Conservation (phyloP, 2,113 vertebrate species). For the Chloropsis cyanopogon region DNA sequence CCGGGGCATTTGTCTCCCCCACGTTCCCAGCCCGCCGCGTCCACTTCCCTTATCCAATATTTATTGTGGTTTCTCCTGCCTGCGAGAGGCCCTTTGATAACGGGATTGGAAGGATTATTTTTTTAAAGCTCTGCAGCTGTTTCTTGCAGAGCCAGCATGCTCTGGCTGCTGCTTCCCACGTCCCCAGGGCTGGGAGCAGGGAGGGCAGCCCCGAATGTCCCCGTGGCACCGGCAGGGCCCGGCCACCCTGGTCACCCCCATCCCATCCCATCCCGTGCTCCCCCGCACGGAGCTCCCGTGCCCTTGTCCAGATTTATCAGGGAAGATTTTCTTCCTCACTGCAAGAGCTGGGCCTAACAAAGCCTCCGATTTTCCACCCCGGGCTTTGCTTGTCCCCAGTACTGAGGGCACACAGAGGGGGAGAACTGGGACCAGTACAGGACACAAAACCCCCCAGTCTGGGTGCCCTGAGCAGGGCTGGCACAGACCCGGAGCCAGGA, state of each 20-base stretch:
- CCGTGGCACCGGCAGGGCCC: background rate
- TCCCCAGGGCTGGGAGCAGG: background rate
- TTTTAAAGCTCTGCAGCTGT: background rate
- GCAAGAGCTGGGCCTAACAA: background rate
- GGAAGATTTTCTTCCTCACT: accelerated
- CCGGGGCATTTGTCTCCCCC: background rate
- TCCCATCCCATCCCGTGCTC: too few relatives aligned
- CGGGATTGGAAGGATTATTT: background rate
- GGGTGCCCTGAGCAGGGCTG: background rate
- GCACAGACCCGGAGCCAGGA: background rate
- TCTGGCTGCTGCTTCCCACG: background rate
- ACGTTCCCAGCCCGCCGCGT: accelerated
- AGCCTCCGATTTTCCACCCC: background rate
- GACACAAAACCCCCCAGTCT: background rate
- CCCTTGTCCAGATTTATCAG: accelerated
- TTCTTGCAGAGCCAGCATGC: background rate
- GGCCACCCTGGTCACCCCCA: background rate
- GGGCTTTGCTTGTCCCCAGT: background rate
- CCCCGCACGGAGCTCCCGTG: accelerated
- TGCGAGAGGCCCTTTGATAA: background rate
- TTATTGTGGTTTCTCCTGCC: background rate
- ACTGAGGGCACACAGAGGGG: background rate
- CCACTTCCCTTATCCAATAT: background rate
- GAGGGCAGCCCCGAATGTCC: background rate
- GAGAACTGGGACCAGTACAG: background rate